Conservation (phyloP, 2,797 vertebrate genomes). For the Fratercula arctica region DNA sequence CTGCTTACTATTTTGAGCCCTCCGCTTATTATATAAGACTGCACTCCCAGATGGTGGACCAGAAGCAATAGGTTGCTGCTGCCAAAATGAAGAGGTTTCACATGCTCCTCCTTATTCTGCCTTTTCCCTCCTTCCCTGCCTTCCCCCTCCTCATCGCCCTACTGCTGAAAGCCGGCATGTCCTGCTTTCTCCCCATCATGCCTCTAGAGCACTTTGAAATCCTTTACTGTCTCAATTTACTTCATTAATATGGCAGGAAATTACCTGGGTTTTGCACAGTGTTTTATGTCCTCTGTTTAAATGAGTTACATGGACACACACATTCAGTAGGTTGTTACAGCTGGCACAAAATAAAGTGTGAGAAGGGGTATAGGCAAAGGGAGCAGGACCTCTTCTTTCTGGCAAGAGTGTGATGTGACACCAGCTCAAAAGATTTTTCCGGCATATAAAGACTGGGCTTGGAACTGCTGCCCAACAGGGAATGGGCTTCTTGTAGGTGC, state of each 20-base stretch:
- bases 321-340: background rate
- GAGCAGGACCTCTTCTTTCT: background rate
- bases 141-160: background rate
- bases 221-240: background rate
- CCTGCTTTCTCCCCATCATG: background rate
- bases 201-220: background rate
- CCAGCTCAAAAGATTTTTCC: background rate
- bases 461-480: background rate
- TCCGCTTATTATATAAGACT: background rate
- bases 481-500: background rate
- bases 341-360: background rate
- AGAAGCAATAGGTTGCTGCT: background rate
- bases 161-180: background rate
- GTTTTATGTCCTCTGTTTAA: background rate
- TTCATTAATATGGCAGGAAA: background rate
- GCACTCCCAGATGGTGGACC: background rate
- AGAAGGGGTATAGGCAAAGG: background rate
- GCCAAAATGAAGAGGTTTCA: background rate
- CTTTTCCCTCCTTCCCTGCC: background rate
- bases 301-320: background rate
- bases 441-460: too few relatives aligned
- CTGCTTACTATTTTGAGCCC: background rate
- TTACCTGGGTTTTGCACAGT: background rate
- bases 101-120: background rate
- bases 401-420: background rate